A percentile compares a stretch with the other conserved stretches of the same genome.
phyloP scores from a whole-genome alignment of 37 sponge, comb jelly and placozoan genomes.

The Hormiphora californensis region DNA sequence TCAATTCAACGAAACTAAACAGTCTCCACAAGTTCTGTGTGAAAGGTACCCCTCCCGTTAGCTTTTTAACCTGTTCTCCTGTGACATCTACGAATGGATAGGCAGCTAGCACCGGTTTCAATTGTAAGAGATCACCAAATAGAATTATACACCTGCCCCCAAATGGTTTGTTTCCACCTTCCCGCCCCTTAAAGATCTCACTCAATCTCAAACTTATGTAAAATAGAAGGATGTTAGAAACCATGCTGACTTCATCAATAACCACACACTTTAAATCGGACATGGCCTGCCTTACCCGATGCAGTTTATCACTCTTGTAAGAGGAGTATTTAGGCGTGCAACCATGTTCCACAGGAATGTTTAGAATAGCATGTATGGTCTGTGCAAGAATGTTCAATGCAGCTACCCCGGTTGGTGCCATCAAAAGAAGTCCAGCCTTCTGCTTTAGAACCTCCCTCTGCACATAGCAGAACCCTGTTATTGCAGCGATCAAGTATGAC shows the following conservation, averaged over 20 bases:
- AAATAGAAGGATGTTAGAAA: constrained; percentile 56
- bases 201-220: constrained; percentile 58
- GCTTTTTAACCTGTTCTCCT: not conserved
- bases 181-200: constrained; percentile 62
- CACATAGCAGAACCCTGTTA: constrained; percentile 1
- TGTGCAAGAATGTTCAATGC: constrained; percentile 57
- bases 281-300: constrained; percentile 56
- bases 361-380: constrained; percentile 56
- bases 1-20: constrained; percentile 59
- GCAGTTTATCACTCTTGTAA: constrained; percentile 56
- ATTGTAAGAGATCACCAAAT: constrained; percentile 62
- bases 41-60: not conserved
- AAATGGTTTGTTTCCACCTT: not conserved
- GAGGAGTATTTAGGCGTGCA: constrained; percentile 59
- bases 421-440: not conserved
- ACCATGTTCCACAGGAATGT: constrained; percentile 62
- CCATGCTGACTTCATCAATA: constrained; percentile 70
- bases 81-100: constrained; percentile 6
- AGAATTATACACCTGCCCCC: constrained; percentile 54
- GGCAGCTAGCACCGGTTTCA: constrained; percentile 56
- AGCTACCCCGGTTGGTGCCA: constrained; percentile 59
- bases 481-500: constrained; percentile 57
- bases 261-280: constrained; percentile 57
- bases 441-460: not conserved
- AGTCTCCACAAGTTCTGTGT: constrained; percentile 56